Percentiles rank a stretch among this genome's conserved stretches.
phyloP scores from a whole-genome alignment of 1,140 invertebrate genomes.

The Drosophila aff. region DNA sequence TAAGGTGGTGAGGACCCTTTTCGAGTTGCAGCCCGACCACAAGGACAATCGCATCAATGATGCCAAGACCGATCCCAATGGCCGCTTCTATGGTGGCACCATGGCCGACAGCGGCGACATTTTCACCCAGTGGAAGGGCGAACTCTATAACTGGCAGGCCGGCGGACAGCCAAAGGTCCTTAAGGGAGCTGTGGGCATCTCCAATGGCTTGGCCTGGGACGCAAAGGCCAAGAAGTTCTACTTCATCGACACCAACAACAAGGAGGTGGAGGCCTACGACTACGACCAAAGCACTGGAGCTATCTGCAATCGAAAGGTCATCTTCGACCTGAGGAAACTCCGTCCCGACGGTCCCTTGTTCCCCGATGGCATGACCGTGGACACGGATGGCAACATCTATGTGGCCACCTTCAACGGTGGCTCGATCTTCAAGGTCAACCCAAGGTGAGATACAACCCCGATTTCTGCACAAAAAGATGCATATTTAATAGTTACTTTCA shows the following conservation, averaged over 20 bases:
- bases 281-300: slow-evolving; percentile 89
- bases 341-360: slow-evolving; percentile 83
- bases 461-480: background rate
- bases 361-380: slow-evolving; percentile 92
- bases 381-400: slow-evolving; percentile 90
- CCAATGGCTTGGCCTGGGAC: slow-evolving; percentile 94
- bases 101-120: slow-evolving; percentile 86
- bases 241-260: slow-evolving; percentile 90
- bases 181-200: slow-evolving; percentile 88
- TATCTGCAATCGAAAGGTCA: slow-evolving; percentile 86
- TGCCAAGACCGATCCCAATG: slow-evolving; percentile 93
- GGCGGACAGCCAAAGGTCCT: slow-evolving; percentile 87
- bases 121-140: slow-evolving; percentile 86
- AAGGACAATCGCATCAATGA: slow-evolving; percentile 92
- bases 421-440: slow-evolving; percentile 81
- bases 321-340: slow-evolving; percentile 86
- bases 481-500: background rate
- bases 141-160: slow-evolving; percentile 86
- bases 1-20: slow-evolving; percentile 85
- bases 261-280: slow-evolving; percentile 89
- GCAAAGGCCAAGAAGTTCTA: slow-evolving; percentile 89
- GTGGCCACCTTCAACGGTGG: slow-evolving; percentile 88
- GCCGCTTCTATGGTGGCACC: slow-evolving; percentile 90
- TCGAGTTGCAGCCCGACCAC: slow-evolving; percentile 87
- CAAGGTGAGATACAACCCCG: slow-evolving; percentile 48